Base-by-base conservation (phyloP, 2,113 vertebrate species). In the Syngnathoides biaculeatus region DNA sequence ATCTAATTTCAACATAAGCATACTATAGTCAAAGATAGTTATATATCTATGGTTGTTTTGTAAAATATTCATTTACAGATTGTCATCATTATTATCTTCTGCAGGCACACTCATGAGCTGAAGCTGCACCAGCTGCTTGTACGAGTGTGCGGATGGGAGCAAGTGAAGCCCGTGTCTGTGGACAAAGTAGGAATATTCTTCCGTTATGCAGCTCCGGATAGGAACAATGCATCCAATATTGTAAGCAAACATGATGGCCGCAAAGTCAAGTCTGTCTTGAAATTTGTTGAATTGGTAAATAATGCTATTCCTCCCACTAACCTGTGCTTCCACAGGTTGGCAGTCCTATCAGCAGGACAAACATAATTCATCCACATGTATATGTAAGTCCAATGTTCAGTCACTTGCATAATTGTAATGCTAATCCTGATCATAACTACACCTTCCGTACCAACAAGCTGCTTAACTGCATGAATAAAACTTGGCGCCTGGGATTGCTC, bases 121-220 rank as follows among this genome's bases (percentile, higher is more conserved):
- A 94, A 97, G 78, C 94, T 99, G 20, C 97, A 99, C 80, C 97
- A 99, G 72, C 65, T 99, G 74, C 93, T 98, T 84, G 95, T 98
- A 26, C 91, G 95, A 64, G 95, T 99, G 0, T 95, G 90, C n/a
- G 97, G 97, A 68, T 99, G 96, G 97, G 97, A 99, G 75, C 96
- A 95, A 78, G 94, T 98, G 38, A 98, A 96, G 72, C 96, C 97
- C 0, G 97, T 99, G 47, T 99, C 96, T 1, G 96, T 98, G 42
- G 97, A 99, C 89, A 99, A 98, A 91, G 96, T 99, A 0, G 97
- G 97, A 1, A 94, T 94, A 0, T 99, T 95, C 80, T 99, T 99
- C 81, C 94, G 97, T n/a, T 98, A 98, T 0, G 97, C 97, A n/a
- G 94, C 95, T 7, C 94, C 96, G 0, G 96, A 99, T 84, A 93